Evolutionary conservation across 2,888 invertebrate genomes (phyloP), one percentile per base, ranked within the genome.

Genomic region (Tenthredo notha): DNA sequence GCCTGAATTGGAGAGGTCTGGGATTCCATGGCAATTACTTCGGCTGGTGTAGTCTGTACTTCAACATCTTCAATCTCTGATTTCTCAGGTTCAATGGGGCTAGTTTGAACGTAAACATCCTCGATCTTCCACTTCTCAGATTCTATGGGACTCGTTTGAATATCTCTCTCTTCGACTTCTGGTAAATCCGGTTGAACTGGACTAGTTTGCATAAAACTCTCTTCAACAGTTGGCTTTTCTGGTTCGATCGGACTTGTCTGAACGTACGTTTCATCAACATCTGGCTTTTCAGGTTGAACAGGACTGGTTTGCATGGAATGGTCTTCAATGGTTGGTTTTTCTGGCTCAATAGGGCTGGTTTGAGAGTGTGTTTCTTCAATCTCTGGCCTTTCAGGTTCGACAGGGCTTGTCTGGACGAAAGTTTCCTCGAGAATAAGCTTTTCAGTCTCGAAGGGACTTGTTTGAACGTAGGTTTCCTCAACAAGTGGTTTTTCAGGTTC

Each of bases 71-170:
- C 33, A 83, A 86, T 84, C 18, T 86, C 70, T 74, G 94, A 90
- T 12, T 95, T 95, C 91, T 95, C 95, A 61, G 95, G 95, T 50
- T 94, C 85, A 33, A 88, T 89, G 85, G 93, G 92, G 84, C 89
- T 94, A 2, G 94, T 94, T 92, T 95, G 95, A 70, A 93, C 91
- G 74, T 93, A 93, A 50, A 91, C 86, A 84, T 88, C 87, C 29
- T 86, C 33, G 84, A 86, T 84, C 18, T 85, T 77, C 75, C 94
- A 90, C 10, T 95, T 95, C 91, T 95, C 95, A 70, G 95, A 95
- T 47, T 94, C 85, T 33, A 89, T 89, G 85, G 93, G 92, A 85
- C 89, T 94, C 2, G 94, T 95, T 92, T 96, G 96, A 43, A 94
- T 92, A 74, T 94, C 93, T 29, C 92, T 90, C 85, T 93, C 93